These are phyloP conservation scores for Austrolebias charrua DNA, from an alignment of 2,797 vertebrate species.

Conservation along the genomic window DNA sequence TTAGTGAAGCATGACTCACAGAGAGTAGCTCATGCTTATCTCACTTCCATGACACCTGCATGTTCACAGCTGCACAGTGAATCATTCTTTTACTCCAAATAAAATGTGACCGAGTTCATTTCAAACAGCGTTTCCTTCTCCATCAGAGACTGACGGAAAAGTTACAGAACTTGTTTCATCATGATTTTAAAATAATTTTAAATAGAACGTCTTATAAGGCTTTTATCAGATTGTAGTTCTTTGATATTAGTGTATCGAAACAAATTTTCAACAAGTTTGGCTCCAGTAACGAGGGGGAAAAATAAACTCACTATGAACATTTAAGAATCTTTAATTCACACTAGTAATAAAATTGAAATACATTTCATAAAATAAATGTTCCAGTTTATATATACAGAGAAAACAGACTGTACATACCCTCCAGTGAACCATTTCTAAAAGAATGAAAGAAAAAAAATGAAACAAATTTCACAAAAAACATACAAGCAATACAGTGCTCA, in stretches of 20 bases:
- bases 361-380: conserved; percentile 99
- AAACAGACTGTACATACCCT: conserved; percentile 99
- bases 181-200: conserved; percentile 69
- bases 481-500: conserved; percentile 97
- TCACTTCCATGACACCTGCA: conserved; percentile 67
- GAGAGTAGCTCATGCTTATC: conserved; percentile 54
- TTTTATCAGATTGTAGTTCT: conserved; percentile 61
- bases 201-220: conserved; percentile 62
- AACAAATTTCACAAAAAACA: conserved; percentile 92
- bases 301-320: conserved; percentile 87
- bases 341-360: conserved; percentile 99
- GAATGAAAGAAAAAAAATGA: conserved; percentile 68
- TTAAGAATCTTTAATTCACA: conserved; percentile 99
- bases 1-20: conserved; percentile 72
- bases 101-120: conserved; percentile 72
- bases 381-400: conserved; percentile 99
- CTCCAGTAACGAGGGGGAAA: conserved; percentile 56
- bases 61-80: conserved; percentile 75
- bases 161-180: conserved; percentile 73
- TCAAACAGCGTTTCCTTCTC: conserved; percentile 77
- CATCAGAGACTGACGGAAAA: conserved; percentile 72
- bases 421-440: conserved; percentile 85
- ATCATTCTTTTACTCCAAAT: conserved; percentile 82
- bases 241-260: conserved; percentile 68
- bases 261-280: conserved; percentile 70